Percentiles rank a stretch among this genome's conserved stretches.
Conservation (phyloP, 2,888 invertebrate genomes). For the Stenolophus ochropezus region DNA sequence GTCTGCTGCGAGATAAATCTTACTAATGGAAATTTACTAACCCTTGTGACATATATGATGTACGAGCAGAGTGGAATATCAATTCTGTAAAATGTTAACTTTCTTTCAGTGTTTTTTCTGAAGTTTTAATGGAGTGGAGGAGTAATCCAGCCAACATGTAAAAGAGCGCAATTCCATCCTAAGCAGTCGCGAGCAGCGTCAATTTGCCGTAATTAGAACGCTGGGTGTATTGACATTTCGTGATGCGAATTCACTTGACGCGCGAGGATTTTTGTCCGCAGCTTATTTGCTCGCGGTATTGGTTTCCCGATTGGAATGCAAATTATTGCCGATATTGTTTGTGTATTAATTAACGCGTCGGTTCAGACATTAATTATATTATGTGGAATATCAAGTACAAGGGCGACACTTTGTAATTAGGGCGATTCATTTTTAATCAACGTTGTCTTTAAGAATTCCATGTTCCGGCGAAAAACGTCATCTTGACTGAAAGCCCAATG, state of each 20-base stretch:
- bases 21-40: slow-evolving; percentile 24
- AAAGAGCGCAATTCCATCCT: background rate
- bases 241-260: background rate
- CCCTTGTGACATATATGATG: background rate
- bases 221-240: background rate
- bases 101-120: background rate
- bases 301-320: background rate
- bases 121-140: background rate
- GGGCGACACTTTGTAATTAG: slow-evolving; percentile 15
- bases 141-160: background rate
- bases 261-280: background rate
- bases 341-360: background rate
- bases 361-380: slow-evolving; percentile 4
- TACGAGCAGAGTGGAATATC: background rate
- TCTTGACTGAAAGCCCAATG: background rate
- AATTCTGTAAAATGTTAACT: background rate
- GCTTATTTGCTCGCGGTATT: background rate
- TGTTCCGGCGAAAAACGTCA: background rate
- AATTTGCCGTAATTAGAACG: background rate
- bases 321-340: slow-evolving; percentile 14
- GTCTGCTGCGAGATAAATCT: slow-evolving; percentile 14
- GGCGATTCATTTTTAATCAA: background rate
- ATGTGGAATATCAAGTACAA: slow-evolving; percentile 4
- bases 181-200: background rate
- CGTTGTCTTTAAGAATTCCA: background rate